These are phyloP conservation scores for Panagrolaimus sp. DNA, from an alignment of 1,140 invertebrate species.

Conservation along the genomic window DNA sequence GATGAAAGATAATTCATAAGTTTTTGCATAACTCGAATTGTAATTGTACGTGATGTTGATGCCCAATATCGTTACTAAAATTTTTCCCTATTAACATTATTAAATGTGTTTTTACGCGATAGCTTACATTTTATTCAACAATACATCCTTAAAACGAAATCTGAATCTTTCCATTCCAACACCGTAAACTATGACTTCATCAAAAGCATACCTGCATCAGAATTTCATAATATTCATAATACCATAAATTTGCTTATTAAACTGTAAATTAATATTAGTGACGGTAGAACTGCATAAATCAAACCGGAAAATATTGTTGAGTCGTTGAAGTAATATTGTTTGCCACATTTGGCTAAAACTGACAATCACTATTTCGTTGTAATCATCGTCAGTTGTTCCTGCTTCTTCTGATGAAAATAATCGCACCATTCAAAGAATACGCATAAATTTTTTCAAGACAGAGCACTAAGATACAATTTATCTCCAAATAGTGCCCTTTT, in stretches of 20 bases:
- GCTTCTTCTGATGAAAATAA: background rate
- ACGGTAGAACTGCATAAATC: background rate
- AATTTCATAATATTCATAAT: slow-evolving; percentile 6
- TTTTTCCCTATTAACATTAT: background rate
- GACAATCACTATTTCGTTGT: no score
- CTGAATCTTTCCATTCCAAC: slow-evolving; percentile 9
- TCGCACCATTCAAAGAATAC: background rate
- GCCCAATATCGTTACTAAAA: slow-evolving; percentile 9
- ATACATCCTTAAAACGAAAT: slow-evolving; percentile 11
- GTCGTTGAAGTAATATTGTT: slow-evolving; percentile 2
- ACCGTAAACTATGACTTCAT: slow-evolving; percentile 6
- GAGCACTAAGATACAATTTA: background rate
- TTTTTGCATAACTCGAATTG: slow-evolving; percentile 10
- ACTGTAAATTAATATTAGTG: background rate
- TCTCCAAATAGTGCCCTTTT: slow-evolving; percentile 6
- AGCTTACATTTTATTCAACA: background rate
- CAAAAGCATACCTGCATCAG: background rate
- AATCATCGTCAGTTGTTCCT: no score
- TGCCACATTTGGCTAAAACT: background rate
- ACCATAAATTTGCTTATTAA: background rate
- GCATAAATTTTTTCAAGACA: background rate
- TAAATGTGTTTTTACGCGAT: background rate
- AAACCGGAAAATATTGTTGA: slow-evolving; percentile 5
- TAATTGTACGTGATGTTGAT: slow-evolving; percentile 1
- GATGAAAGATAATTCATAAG: slow-evolving; percentile 3